Base-by-base conservation (phyloP, 2,888 invertebrate species). In the Brassicogethes aeneus region DNA sequence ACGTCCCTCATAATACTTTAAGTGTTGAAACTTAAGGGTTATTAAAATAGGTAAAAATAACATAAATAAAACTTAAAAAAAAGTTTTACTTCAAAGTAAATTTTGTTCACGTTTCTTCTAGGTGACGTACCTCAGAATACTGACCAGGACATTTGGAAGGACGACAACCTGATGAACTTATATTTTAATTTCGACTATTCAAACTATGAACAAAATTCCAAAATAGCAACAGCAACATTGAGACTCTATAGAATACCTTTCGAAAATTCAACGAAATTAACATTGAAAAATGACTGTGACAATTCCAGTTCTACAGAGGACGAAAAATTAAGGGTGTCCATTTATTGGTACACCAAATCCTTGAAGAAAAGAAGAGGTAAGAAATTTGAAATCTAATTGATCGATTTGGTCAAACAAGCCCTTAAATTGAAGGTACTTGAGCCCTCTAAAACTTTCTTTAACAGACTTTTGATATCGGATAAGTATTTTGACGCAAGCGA, bases 261-360 rank as follows among this genome's bases (percentile, higher is more conserved):
- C 45, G 68, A 69, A 39, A 69, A 68, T 43, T 43, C 51, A 3
- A 65, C 66, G 3, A 52, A 48, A 36, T 38, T 38, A 8, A 36
- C 41, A 3, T 15, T 40, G 5, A 63, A 45, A 44, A 53, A 42
- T 33, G 53, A 54, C 47, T 55, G 47, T 46, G 61, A 51, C 37
- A 50, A 36, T 8, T 38, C 37, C 10, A 47, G 42, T 3, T 40
- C 45, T n/a, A 41, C 65, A 13, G 68, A 69, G 34, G 74, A 73
- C 15, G 76, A 77, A 34, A 73, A 71, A 53, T 68, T 74, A 47
- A 66, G 76, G 43, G 72, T 77, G 42, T 75, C 77, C 1, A 69
- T 77, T 36, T 78, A 74, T 49, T 75, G 73, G 66, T 77, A 77
- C 56, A 75, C 73, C 2, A 70, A 71, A 41, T 69, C 74, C 0